Evolutionary conservation across 2,888 invertebrate genomes (phyloP).

Genomic region (Parasteatoda lunata): DNA sequence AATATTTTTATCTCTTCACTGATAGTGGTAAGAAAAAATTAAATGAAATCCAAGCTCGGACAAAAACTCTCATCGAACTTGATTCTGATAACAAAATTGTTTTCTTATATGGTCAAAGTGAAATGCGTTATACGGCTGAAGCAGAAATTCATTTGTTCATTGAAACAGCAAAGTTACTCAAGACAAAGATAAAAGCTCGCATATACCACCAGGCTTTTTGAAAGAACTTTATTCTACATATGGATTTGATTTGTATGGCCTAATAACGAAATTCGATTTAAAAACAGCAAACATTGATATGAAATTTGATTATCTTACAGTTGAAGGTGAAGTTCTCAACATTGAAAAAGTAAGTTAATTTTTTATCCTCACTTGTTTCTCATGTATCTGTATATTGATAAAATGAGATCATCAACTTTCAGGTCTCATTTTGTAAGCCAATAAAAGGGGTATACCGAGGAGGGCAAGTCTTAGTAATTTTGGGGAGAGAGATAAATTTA

Average conservation of each 20-base stretch:
- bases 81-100: slow-evolving; percentile 21
- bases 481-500: too few relatives aligned
- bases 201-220: slow-evolving; percentile 53
- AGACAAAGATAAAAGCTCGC: slow-evolving; percentile 5
- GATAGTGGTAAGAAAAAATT: slow-evolving; percentile 1
- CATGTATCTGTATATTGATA: too few relatives aligned
- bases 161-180: background rate
- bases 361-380: too few relatives aligned
- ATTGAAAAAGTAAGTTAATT: too few relatives aligned
- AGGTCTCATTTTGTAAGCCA: too few relatives aligned
- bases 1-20: slow-evolving; percentile 30
- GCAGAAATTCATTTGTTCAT: slow-evolving; percentile 4
- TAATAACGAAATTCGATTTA: slow-evolving; percentile 27
- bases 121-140: slow-evolving; percentile 26
- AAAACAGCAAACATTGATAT: slow-evolving; percentile 26
- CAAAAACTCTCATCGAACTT: slow-evolving; percentile 28
- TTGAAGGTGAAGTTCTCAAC: too few relatives aligned
- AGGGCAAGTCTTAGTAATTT: too few relatives aligned
- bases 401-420: too few relatives aligned
- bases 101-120: slow-evolving; percentile 31
- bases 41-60: slow-evolving; percentile 7
- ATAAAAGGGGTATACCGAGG: too few relatives aligned
- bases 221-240: slow-evolving; percentile 38
- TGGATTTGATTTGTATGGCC: slow-evolving; percentile 39
- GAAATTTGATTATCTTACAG: too few relatives aligned